Conservation (phyloP, 2,888 invertebrate genomes). For the Portevinia maculata region DNA sequence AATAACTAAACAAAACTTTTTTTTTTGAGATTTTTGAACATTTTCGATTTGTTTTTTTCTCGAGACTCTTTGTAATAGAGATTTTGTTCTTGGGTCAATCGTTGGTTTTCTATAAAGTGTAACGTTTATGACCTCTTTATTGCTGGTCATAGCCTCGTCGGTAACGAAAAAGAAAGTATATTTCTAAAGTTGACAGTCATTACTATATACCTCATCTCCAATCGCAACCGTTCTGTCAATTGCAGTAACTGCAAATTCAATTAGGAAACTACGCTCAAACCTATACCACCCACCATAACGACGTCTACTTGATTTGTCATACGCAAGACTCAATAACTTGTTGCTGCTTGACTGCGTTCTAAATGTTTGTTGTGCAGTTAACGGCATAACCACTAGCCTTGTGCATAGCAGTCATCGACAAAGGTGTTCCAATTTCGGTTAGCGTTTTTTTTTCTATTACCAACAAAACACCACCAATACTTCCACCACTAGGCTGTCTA, state of each 20-base stretch:
- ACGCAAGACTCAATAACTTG: conserved; percentile 60
- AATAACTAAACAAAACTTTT: too few species aligned
- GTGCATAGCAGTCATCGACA: conserved; percentile 24
- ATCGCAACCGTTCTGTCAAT: conserved; percentile 32
- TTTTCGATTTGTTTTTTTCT: too few species aligned
- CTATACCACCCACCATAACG: not conserved
- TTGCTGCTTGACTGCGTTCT: conserved; percentile 60
- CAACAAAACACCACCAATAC: conserved; percentile 43
- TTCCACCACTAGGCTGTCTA: conserved; percentile 15
- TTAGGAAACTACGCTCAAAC: conserved; percentile 35
- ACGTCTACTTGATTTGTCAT: conserved; percentile 2
- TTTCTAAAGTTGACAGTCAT: too few species aligned
- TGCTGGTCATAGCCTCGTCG: too few species aligned
- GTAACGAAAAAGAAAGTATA: too few species aligned
- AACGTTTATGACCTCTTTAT: too few species aligned
- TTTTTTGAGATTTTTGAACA: too few species aligned
- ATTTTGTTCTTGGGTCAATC: too few species aligned
- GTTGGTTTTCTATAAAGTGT: too few species aligned
- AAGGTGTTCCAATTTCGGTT: conserved; percentile 45
- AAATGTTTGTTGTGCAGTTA: conserved; percentile 29
- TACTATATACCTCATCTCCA: not conserved
- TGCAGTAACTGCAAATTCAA: conserved; percentile 45
- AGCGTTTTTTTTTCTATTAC: conserved; percentile 27
- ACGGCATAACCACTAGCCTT: conserved; percentile 33
- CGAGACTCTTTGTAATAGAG: too few species aligned